Evolutionary conservation across 1,140 invertebrate species (phyloP).

Genomic region (Brevipalpus yothersi): DNA sequence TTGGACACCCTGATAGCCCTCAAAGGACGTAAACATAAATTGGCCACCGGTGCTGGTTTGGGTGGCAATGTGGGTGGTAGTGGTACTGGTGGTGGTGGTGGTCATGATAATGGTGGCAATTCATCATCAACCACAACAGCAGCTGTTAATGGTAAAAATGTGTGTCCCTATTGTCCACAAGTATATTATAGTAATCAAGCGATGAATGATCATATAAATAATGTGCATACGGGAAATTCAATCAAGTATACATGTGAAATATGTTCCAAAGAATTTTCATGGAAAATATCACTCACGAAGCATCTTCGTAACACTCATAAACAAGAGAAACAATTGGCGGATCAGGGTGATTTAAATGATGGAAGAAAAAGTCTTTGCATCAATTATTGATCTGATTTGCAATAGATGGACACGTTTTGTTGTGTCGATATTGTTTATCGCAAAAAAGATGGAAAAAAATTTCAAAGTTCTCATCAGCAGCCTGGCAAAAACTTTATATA

Average conservation of each 20-base stretch:
- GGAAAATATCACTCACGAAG: conserved; percentile 11
- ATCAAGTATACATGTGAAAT: conserved; percentile 14
- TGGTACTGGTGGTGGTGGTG: neutral
- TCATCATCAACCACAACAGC: neutral
- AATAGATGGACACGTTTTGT: too few relatives aligned
- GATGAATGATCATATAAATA: conserved; percentile 11
- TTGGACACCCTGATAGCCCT: neutral
- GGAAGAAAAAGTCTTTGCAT: too few relatives aligned
- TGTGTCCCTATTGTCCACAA: conserved; percentile 10
- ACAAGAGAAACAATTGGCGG: neutral
- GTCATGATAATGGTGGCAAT: neutral
- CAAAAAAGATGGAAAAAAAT: too few relatives aligned
- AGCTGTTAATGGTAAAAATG: conserved; percentile 1
- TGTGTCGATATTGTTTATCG: too few relatives aligned
- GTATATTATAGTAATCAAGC: conserved; percentile 9
- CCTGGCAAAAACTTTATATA: too few relatives aligned
- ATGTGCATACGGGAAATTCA: conserved; percentile 14
- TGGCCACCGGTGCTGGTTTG: neutral
- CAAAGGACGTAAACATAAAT: too few relatives aligned
- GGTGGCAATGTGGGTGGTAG: neutral
- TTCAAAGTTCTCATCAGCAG: too few relatives aligned
- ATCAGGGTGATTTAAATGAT: too few relatives aligned
- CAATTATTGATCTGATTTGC: too few relatives aligned
- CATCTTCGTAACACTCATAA: conserved; percentile 3
- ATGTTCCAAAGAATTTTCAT: conserved; percentile 15